These are phyloP conservation scores for Anolis carolinensis DNA, from an alignment of 2,113 vertebrate species.

Conservation along the genomic window DNA sequence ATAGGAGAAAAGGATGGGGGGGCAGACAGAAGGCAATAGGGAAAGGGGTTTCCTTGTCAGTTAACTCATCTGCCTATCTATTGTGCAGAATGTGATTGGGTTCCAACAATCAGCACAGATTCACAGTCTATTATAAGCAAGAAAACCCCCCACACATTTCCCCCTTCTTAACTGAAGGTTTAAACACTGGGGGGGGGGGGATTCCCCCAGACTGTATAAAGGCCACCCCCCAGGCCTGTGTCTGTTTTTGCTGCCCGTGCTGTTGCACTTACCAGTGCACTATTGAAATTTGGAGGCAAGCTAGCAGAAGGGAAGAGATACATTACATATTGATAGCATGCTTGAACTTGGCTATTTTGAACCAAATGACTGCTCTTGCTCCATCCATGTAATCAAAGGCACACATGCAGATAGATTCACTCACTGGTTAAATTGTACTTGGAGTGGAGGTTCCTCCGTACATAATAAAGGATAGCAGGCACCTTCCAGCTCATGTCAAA, in stretches of 20 bases:
- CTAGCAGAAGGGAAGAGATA: neutral
- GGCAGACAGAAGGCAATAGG: too few relatives aligned
- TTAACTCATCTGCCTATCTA: too few relatives aligned
- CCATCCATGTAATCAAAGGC: neutral
- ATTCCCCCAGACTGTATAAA: too few relatives aligned
- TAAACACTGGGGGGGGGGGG: neutral
- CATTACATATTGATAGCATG: neutral
- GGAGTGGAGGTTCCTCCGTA: constrained; percentile 90
- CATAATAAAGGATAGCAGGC: constrained; percentile 94
- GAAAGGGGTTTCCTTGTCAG: too few relatives aligned
- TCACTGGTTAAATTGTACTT: constrained; percentile 94
- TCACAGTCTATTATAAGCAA: neutral
- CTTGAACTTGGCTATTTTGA: neutral
- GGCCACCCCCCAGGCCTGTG: too few relatives aligned
- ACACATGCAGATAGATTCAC: constrained; percentile 46
- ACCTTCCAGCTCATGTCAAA: constrained; percentile 98
- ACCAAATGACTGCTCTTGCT: neutral
- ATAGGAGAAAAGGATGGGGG: too few relatives aligned
- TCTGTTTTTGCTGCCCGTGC: too few relatives aligned
- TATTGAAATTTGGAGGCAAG: neutral
- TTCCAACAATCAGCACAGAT: too few relatives aligned
- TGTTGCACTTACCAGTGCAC: too few relatives aligned
- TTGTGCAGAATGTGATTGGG: too few relatives aligned
- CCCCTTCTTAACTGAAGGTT: neutral
- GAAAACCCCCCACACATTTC: too few relatives aligned